Base-by-base conservation (phyloP, 2,113 vertebrate genomes). In the Anguilla japonica region DNA sequence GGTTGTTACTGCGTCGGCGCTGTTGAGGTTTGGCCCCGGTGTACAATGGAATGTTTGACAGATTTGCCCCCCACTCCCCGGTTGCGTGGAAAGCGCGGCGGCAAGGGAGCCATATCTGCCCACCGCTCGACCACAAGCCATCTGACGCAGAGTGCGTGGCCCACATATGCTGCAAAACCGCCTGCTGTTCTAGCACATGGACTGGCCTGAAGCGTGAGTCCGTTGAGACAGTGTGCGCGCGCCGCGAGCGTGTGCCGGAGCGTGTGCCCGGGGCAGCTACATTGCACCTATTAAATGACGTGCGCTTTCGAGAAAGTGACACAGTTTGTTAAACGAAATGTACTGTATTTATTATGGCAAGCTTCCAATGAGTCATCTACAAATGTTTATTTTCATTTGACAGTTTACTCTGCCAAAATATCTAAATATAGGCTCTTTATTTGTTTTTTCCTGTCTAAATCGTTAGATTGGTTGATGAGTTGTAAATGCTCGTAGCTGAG, bases 101-200 rank as follows among this genome's bases (percentile, higher is more conserved):
- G 71, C 71, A 34, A 75, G 71, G 71, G 71, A 75, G 71, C 71
- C 71, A 34, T 75, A 75, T 75, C n/a, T 22, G 26, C 71, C 71
- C 2, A 75, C 71, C 71, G 71, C 26, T 26, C 71, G 71, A 75
- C n/a, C 71, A 34, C 71, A 75, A 34, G 71, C 71, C 71, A 75
- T 75, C 71, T 75, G 71, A 75, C 71, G 71, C 71, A 75, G 34
- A 75, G 71, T 34, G 9, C 71, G n/a, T 34, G 71, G 71, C n/a
- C 60, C 71, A 26, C 71, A 75, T 75, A 75, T 75, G 71, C 71
- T 75, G 20, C 71, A 13, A 34, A 14, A 13, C 26, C n/a, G 60
- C 71, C 71, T 75, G 71, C 29, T 75, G 71, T 75, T 75, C 71
- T 13, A 34, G n/a, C 71, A 75, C 71, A 71, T 71, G 71, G 71